Conservation (phyloP, 2,113 vertebrate genomes). For the Trinectes maculatus region DNA sequence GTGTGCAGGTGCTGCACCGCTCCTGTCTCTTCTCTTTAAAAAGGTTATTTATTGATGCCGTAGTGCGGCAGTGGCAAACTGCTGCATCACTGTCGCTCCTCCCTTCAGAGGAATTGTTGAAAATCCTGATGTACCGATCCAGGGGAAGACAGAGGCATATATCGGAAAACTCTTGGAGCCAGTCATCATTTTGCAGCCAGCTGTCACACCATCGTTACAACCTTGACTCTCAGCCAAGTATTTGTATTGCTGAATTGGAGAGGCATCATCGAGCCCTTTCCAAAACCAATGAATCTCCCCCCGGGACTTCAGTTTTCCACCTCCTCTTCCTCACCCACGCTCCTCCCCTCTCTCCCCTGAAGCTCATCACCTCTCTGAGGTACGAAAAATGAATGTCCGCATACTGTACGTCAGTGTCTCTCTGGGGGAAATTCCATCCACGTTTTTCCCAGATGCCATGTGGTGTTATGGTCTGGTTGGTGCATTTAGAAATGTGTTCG, state of each 20-base stretch:
- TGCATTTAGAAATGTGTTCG: too few relatives aligned
- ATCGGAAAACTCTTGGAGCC: background rate
- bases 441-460: slow-evolving; percentile 47
- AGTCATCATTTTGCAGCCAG: slow-evolving; percentile 29
- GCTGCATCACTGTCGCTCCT: slow-evolving; percentile 36
- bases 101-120: slow-evolving; percentile 12
- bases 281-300: slow-evolving; percentile 50
- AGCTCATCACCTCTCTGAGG: slow-evolving; percentile 34
- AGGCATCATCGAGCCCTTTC: slow-evolving; percentile 38
- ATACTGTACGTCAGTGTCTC: slow-evolving; percentile 30
- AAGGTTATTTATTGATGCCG: slow-evolving; percentile 17
- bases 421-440: slow-evolving; percentile 47
- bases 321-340: slow-evolving; percentile 8
- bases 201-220: slow-evolving; percentile 33
- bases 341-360: slow-evolving; percentile 5
- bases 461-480: slow-evolving; percentile 23
- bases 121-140: slow-evolving; percentile 9
- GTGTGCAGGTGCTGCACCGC: slow-evolving; percentile 28
- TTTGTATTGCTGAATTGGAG: slow-evolving; percentile 43
- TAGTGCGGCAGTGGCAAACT: slow-evolving; percentile 29
- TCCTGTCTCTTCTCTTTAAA: slow-evolving; percentile 23
- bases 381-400: slow-evolving; percentile 55
- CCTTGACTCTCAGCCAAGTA: slow-evolving; percentile 40
- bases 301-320: background rate
- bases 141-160: background rate